A percentile compares a stretch with the other conserved stretches of the same genome.
These are phyloP conservation scores for Halictus quadricinctus DNA, from an alignment of 2,888 invertebrate genomes.

Conservation along the genomic window DNA sequence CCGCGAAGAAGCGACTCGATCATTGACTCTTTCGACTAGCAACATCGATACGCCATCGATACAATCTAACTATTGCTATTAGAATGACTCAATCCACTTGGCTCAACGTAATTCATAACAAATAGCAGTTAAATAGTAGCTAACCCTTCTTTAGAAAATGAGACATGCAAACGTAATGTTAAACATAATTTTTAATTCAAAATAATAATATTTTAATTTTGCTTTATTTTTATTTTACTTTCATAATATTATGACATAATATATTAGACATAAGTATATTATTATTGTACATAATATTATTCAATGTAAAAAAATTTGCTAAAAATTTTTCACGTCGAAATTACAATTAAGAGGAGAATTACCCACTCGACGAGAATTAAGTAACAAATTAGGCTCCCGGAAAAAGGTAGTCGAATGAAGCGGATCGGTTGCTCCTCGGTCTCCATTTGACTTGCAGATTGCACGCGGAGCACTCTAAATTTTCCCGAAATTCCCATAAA, in stretches of 20 bases:
- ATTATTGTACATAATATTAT: too few relatives aligned
- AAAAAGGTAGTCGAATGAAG: not conserved
- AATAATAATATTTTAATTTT: too few relatives aligned
- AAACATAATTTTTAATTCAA: too few relatives aligned
- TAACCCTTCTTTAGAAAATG: too few relatives aligned
- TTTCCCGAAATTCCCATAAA: conserved; percentile 2
- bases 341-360: not conserved
- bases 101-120: not conserved
- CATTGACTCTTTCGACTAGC: not conserved
- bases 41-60: not conserved
- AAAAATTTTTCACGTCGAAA: not conserved
- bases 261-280: too few relatives aligned
- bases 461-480: not conserved
- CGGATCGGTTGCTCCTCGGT: not conserved
- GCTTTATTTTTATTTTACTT: too few relatives aligned
- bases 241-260: too few relatives aligned
- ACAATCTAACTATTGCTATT: not conserved
- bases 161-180: too few relatives aligned
- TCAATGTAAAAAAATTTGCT: too few relatives aligned
- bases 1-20: conserved; percentile 14
- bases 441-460: not conserved
- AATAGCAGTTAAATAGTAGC: not conserved
- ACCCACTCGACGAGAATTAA: not conserved
- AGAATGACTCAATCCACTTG: not conserved
- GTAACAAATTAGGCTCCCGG: not conserved